Conservation (phyloP, 2,113 vertebrate species). For the Tamias sibiricus region DNA sequence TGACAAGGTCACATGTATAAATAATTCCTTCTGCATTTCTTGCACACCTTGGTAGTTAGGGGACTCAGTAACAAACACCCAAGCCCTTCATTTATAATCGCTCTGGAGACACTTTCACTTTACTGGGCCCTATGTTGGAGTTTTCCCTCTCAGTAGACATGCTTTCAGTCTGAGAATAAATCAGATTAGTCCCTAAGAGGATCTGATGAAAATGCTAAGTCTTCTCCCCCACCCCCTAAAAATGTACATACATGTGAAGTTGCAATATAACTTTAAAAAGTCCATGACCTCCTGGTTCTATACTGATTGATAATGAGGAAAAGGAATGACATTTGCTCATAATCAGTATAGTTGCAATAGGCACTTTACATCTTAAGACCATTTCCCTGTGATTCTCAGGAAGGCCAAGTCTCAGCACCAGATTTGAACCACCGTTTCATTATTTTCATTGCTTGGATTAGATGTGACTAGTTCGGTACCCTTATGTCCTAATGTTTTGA, state of each 20-base stretch:
- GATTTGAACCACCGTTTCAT: conserved; percentile 44
- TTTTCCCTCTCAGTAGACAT: background rate
- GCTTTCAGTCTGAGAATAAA: conserved; percentile 32
- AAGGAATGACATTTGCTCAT: conserved; percentile 17
- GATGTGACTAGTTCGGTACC: background rate
- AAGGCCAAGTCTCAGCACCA: conserved; percentile 64
- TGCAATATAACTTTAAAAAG: conserved; percentile 28
- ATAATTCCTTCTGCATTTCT: background rate
- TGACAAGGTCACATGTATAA: background rate
- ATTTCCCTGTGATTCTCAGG: conserved; percentile 77
- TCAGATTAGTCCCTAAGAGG: background rate
- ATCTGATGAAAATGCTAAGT: background rate
- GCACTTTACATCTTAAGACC: conserved; percentile 70
- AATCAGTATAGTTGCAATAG: background rate
- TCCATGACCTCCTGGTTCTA: background rate
- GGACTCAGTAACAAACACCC: background rate
- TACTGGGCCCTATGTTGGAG: background rate
- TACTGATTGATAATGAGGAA: background rate
- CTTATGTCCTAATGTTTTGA: background rate
- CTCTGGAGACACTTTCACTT: background rate
- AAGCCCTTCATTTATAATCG: background rate
- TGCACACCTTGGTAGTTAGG: background rate
- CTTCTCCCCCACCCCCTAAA: background rate
- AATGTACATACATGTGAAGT: background rate
- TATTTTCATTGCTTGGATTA: conserved; percentile 38